Conservation (phyloP, 2,888 invertebrate species). For the Tachina grossa region DNA sequence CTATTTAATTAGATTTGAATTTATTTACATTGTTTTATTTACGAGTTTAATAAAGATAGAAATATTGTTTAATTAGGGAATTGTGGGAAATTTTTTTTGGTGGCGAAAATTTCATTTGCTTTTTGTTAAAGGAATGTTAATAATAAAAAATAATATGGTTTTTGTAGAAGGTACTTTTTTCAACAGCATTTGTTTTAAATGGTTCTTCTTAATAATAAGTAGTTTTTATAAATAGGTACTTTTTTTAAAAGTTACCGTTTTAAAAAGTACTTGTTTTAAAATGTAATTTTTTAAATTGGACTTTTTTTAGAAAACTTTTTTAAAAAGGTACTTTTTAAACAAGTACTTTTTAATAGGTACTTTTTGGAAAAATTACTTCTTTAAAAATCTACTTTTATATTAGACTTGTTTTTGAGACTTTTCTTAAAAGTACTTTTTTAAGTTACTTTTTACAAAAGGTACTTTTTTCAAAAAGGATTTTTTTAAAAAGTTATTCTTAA, state of each 20-base stretch:
- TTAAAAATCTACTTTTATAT: neutral
- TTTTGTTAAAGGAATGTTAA: neutral
- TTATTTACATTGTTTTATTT: conserved; percentile 30
- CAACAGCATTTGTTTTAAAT: no score
- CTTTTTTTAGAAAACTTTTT: no score
- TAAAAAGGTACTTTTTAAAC: neutral
- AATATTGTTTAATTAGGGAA: neutral
- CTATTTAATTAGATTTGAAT: neutral
- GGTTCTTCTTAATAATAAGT: no score
- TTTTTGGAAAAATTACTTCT: neutral
- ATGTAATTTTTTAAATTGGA: neutral
- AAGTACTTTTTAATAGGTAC: neutral
- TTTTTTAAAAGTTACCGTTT: no score
- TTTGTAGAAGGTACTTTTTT: neutral
- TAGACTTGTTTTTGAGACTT: no score
- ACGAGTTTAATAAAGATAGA: neutral
- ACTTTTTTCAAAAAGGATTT: neutral
- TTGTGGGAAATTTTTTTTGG: neutral
- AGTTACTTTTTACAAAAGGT: no score
- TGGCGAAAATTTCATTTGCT: neutral
- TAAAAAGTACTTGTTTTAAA: no score
- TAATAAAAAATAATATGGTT: neutral
- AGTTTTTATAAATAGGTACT: no score
- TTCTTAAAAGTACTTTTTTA: no score
- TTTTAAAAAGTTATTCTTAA: neutral